phyloP scores from a whole-genome alignment of 2,113 vertebrate species.

The Fukomys damarensis region DNA sequence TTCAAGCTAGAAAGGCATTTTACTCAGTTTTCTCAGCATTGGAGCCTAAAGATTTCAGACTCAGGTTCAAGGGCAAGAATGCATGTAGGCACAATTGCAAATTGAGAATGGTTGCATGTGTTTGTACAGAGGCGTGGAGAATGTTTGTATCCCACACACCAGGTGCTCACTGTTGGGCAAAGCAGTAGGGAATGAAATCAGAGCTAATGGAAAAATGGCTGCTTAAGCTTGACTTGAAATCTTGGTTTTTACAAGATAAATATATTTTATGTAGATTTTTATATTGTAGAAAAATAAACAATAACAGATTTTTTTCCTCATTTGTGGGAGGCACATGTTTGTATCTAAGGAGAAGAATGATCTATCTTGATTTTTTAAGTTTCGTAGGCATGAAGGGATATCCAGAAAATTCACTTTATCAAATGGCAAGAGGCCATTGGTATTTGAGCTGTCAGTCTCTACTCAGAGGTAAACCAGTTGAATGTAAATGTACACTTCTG shows the following conservation, averaged over 20 bases:
- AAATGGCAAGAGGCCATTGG: neutral
- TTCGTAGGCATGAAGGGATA: neutral
- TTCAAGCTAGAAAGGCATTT: conserved; percentile 38
- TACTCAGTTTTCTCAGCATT: conserved; percentile 55
- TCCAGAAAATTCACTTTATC: conserved; percentile 16
- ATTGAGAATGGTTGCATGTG: neutral
- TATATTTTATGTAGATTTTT: neutral
- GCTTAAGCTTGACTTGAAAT: neutral
- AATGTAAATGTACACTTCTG: neutral
- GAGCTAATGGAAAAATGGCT: neutral
- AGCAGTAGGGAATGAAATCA: neutral
- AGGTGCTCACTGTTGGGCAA: neutral
- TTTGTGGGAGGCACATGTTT: too few relatives aligned
- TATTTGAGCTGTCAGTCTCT: conserved; percentile 19
- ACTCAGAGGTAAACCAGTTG: accelerated
- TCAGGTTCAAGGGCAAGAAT: neutral
- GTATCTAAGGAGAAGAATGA: neutral
- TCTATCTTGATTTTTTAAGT: neutral
- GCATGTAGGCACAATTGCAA: accelerated
- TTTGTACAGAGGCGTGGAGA: neutral
- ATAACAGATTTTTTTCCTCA: neutral
- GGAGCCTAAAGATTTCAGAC: neutral
- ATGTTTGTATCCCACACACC: neutral
- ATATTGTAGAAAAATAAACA: neutral
- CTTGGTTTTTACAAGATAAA: neutral